Evolutionary conservation across 2,113 vertebrate genomes (phyloP), one percentile per base, ranked within the genome.

Genomic region (Megatriorchis doriae): DNA sequence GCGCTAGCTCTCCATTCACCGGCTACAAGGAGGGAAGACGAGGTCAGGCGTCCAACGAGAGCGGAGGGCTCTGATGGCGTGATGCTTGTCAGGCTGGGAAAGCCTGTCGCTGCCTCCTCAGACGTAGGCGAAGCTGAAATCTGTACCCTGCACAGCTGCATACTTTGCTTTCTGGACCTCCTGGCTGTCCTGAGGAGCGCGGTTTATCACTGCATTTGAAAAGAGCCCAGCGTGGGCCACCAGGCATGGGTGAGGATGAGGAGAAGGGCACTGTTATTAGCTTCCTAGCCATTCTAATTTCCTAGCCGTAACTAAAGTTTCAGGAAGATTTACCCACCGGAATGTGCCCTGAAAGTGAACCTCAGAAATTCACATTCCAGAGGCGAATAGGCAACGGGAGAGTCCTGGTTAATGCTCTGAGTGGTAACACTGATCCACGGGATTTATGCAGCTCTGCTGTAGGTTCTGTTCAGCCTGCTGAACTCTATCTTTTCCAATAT

Each of bases 201-300:
- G 15, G 7, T 38, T 42, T 83, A n/a, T 17, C 16, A 8, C 16
- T 43, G 16, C 8, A 14, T 92, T 68, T 75, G 53, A 81, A 59
- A 9, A 79, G 27, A 87, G 2, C 34, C 16, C 36, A 27, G 15
- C 5, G 19, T 25, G 11, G 43, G 9, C 18, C 26, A 70, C 43
- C 29, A 71, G 17, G 8, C 12, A 0, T 53, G 10, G 10, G 18
- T 52, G 27, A 67, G 8, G 3, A 36, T 0, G 0, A 93, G 26
- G 34, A 85, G 23, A 50, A 59, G 22, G 50, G 26, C 16, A 14
- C 31, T 79, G 3, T 16, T 61, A 23, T 50, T 43, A 59, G 15
- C 34, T 74, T 72, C 23, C 23, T 13, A 63, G 12, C 3, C 47
- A 23, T 72, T 88, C 27, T 27, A 13, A 10, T 81, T 74, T 74